Evolutionary conservation across 2,113 vertebrate species (phyloP).

Genomic region (Balaeniceps rex): DNA sequence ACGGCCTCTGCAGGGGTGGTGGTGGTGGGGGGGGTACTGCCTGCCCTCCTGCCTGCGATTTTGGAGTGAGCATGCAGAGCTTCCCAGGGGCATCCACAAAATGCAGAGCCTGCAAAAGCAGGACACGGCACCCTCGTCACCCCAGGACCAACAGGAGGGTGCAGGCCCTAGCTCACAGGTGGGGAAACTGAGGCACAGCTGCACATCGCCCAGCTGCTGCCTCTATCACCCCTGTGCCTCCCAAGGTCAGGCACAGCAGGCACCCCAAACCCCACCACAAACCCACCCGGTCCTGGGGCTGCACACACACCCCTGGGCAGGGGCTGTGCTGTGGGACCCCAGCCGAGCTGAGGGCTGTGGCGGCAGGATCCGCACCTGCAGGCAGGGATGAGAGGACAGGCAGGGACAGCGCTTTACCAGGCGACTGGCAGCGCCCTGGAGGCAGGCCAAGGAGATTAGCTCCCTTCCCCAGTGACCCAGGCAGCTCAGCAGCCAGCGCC

Average conservation of each 20-base stretch:
- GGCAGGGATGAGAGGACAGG: background rate
- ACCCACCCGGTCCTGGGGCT: background rate
- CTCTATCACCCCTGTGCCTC: background rate
- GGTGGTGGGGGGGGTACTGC: background rate
- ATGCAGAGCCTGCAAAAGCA: background rate
- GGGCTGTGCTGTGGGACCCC: rapidly evolving
- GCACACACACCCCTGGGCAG: background rate
- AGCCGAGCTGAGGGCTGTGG: rapidly evolving
- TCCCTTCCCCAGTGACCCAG: background rate
- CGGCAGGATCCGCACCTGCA: background rate
- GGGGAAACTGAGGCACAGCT: background rate
- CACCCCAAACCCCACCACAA: background rate
- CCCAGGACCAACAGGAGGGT: rapidly evolving
- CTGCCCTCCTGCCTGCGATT: background rate
- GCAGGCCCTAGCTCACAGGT: background rate
- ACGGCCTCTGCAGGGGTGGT: background rate
- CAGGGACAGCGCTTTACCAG: background rate
- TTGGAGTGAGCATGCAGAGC: background rate
- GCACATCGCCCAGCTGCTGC: background rate
- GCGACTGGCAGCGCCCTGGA: background rate
- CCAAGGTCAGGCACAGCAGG: rapidly evolving
- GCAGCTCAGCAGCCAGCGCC: background rate
- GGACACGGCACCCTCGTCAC: background rate
- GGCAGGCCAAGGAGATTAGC: background rate
- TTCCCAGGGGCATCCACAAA: background rate